Evolutionary conservation across 92 coral and sea anemone species (phyloP).

Genomic region (Zoanthus sociatus): DNA sequence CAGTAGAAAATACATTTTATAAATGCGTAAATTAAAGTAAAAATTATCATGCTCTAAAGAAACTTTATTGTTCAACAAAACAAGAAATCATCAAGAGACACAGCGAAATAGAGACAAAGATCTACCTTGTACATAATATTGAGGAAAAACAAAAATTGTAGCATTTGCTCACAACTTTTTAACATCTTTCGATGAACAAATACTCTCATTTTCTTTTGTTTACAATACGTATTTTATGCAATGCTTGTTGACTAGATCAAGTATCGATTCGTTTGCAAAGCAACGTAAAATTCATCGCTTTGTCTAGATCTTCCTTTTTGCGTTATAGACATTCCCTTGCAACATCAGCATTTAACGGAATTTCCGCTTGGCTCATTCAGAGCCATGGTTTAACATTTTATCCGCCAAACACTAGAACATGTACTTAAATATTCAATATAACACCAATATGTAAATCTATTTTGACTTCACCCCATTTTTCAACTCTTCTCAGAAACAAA

Average conservation of each 20-base stretch:
- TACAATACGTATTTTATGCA: not conserved
- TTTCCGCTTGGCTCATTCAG: not conserved
- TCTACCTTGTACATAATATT: too few relatives aligned
- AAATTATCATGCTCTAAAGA: too few relatives aligned
- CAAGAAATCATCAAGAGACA: too few relatives aligned
- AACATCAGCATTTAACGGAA: not conserved
- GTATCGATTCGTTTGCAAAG: not conserved
- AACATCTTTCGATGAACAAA: too few relatives aligned
- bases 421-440: not conserved
- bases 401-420: not conserved
- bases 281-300: not conserved
- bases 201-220: not conserved
- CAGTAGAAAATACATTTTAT: too few relatives aligned
- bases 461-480: not conserved
- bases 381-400: not conserved
- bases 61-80: too few relatives aligned
- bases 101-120: too few relatives aligned
- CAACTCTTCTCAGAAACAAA: not conserved
- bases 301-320: not conserved
- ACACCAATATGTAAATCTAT: constrained; percentile 13
- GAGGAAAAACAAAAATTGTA: too few relatives aligned
- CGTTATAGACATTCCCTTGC: not conserved
- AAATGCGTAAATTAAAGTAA: too few relatives aligned
- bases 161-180: too few relatives aligned
- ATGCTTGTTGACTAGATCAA: not conserved